Evolutionary conservation across 2,113 vertebrate genomes (phyloP).

Genomic region (Rhodinocichla rosea): DNA sequence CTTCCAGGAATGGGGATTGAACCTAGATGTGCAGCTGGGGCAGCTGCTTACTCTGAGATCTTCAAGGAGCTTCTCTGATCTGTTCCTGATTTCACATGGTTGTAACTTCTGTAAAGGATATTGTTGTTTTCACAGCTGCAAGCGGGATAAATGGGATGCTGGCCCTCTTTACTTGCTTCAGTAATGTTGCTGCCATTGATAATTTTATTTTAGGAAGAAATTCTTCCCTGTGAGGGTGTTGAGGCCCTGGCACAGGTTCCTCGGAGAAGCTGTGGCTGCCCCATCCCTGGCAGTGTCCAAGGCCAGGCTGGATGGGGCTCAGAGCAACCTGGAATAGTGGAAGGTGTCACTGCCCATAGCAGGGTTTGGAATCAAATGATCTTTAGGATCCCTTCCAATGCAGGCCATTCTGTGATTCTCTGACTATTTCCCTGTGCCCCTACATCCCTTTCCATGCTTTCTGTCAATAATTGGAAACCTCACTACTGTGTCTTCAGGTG

Average conservation of each 20-base stretch:
- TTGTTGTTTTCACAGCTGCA: not conserved
- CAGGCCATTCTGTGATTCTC: not conserved
- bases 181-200: not conserved
- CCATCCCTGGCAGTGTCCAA: fast-evolving
- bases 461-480: not conserved
- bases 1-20: not conserved
- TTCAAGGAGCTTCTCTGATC: not conserved
- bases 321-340: not conserved
- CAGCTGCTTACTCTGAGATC: not conserved
- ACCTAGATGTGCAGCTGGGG: not conserved
- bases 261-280: not conserved
- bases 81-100: not conserved
- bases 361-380: not conserved
- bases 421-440: not conserved
- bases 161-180: not conserved
- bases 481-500: not conserved
- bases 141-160: not conserved
- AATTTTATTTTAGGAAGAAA: not conserved
- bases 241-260: not conserved
- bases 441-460: not conserved
- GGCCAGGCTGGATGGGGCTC: not conserved
- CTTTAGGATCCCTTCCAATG: not conserved
- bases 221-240: fast-evolving
- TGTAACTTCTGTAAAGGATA: not conserved
- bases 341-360: not conserved